Evolutionary conservation across 2,797 vertebrate species (phyloP).

Genomic region (Atherinosoma microstoma): DNA sequence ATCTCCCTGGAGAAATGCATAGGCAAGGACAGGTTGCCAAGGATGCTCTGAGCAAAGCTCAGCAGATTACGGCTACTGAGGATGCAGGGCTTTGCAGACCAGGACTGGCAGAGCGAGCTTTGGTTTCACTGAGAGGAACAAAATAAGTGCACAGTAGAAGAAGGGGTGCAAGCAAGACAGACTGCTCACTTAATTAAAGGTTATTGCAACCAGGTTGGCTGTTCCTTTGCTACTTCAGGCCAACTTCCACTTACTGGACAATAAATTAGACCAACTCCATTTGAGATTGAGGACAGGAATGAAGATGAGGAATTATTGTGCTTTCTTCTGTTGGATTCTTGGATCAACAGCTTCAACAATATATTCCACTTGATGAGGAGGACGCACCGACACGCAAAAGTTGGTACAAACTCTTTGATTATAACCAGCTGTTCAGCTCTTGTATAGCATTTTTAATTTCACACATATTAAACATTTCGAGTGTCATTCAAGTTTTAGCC

Average conservation of each 20-base stretch:
- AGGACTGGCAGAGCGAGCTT: conserved; percentile 12
- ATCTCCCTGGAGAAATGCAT: conserved; percentile 17
- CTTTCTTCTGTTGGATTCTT: not conserved
- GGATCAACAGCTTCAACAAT: not conserved
- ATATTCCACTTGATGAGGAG: not conserved
- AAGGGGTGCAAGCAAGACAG: conserved; percentile 4
- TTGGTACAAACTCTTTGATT: not conserved
- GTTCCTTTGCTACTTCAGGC: not conserved
- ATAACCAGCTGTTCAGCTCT: too few relatives aligned
- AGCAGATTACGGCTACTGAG: conserved; percentile 27
- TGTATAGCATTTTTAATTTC: too few relatives aligned
- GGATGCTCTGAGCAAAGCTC: conserved; percentile 26
- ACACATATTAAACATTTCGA: too few relatives aligned
- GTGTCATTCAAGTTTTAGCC: too few relatives aligned
- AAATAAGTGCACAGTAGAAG: conserved; percentile 6
- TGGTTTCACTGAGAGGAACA: conserved; percentile 13
- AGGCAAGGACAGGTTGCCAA: conserved; percentile 35
- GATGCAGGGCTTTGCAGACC: conserved; percentile 1
- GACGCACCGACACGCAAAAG: not conserved
- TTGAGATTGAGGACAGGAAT: not conserved
- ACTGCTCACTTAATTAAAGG: conserved; percentile 23
- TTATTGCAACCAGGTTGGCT: conserved; percentile 1
- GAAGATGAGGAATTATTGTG: not conserved
- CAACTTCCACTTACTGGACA: not conserved
- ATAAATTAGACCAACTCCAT: not conserved